phyloP scores from a whole-genome alignment of 2,888 invertebrate genomes.

The Laothoe populi region DNA sequence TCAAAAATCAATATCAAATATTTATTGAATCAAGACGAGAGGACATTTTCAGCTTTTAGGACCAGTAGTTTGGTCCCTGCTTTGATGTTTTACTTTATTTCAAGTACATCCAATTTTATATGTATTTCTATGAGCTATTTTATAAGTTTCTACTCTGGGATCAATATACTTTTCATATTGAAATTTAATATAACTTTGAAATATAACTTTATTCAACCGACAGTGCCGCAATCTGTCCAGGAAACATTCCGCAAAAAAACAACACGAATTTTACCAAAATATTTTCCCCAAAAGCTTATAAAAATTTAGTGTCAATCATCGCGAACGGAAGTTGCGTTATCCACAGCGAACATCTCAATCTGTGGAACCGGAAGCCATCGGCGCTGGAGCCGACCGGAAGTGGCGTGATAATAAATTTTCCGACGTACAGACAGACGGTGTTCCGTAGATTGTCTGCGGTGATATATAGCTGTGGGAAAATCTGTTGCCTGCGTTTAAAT shows the following conservation, averaged over 20 bases:
- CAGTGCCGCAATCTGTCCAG: no score
- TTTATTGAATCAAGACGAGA: no score
- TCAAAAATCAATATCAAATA: no score
- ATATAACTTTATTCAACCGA: no score
- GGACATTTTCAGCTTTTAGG: no score
- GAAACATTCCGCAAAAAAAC: background rate
- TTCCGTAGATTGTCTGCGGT: conserved; percentile 17
- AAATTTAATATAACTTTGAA: no score
- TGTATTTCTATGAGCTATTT: no score
- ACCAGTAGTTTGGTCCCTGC: no score
- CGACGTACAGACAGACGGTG: conserved; percentile 8
- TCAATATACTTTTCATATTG: no score
- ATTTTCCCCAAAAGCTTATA: background rate
- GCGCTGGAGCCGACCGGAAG: conserved; percentile 24
- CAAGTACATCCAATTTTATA: no score
- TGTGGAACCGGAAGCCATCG: conserved; percentile 21
- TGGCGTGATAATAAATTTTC: conserved; percentile 27
- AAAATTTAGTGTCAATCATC: conserved; percentile 2
- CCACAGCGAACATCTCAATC: conserved; percentile 24
- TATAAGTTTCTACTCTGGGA: no score
- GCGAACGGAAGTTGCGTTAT: conserved; percentile 13
- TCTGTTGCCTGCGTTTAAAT: background rate
- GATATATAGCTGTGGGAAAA: background rate
- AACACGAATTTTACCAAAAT: background rate
- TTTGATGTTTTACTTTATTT: no score